Evolutionary conservation across 2,797 vertebrate species (phyloP), one percentile per base, ranked within the genome.

Genomic region (Ambastaia sidthimunki): DNA sequence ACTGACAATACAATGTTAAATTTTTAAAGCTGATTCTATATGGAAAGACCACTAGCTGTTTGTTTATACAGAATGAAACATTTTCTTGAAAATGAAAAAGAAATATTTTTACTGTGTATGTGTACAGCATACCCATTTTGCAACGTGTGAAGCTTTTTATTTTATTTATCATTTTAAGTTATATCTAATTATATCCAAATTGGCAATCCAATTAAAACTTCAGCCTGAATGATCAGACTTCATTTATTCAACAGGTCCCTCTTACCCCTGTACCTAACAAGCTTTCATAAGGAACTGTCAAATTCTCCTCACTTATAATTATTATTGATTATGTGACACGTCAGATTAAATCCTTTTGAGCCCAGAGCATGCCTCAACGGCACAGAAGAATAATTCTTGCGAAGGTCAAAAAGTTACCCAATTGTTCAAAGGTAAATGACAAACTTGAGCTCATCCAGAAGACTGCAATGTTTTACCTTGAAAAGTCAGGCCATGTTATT

Each of bases 291-390:
- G 7, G 28, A 71, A 31, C 25, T 62, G 63, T 71, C 37, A 57
- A 55, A 54, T 75, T 78, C 37, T 23, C 63, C 52, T 37, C 7
- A 62, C 50, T 77, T 80, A 68, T 78, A 77, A 85, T 80, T 75
- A 72, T 60, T 84, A 80, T 82, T 72, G 77, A 80, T 73, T 71
- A 78, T 59, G 68, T 83, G 74, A 79, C 78, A 74, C 70, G 76
- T 81, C 50, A 83, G 66, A 76, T 60, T 48, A 13, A 68, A 74
- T 74, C 60, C 57, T 75, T 41, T 34, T 16, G 62, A 70, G 69
- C 37, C 48, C 7, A 44, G 44, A 13, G 69, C 31, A 50, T 60
- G 44, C 48, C 25, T 55, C 15, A 67, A 50, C 31, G 54, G 54
- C 50, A 10, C 34, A 10, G 23, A 18, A 60, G 50, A 72, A 52